phyloP scores from a whole-genome alignment of 2,888 invertebrate species.

The Sipha maydis region DNA sequence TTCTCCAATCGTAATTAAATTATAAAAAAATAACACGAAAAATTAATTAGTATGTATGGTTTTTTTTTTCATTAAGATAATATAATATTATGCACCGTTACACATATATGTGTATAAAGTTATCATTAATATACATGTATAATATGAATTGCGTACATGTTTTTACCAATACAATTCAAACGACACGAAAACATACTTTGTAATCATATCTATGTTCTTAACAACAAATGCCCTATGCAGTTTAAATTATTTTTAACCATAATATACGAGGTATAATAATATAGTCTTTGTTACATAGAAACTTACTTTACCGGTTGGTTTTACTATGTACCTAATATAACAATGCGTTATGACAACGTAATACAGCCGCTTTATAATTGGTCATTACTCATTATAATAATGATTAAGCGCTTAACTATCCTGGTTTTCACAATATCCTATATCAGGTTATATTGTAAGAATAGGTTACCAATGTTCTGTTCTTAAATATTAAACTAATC shows the following conservation, averaged over 20 bases:
- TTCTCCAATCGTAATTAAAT: not conserved
- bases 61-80: not conserved
- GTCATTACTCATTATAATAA: not conserved
- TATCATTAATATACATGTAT: not conserved
- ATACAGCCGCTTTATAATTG: not conserved
- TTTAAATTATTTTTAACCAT: not conserved
- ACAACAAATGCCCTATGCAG: not conserved
- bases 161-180: not conserved
- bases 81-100: not conserved
- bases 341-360: constrained; percentile 2
- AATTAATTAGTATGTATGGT: constrained; percentile 22
- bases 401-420: not conserved
- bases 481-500: not conserved
- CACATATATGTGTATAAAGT: not conserved
- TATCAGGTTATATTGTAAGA: not conserved
- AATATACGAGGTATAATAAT: not conserved
- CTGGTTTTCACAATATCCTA: not conserved
- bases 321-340: not conserved
- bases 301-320: not conserved
- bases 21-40: not conserved
- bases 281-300: not conserved
- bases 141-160: not conserved
- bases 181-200: not conserved
- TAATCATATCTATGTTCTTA: not conserved
- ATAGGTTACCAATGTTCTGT: not conserved